Conservation (phyloP, 2,888 invertebrate genomes). For the Machimus rusticus region DNA sequence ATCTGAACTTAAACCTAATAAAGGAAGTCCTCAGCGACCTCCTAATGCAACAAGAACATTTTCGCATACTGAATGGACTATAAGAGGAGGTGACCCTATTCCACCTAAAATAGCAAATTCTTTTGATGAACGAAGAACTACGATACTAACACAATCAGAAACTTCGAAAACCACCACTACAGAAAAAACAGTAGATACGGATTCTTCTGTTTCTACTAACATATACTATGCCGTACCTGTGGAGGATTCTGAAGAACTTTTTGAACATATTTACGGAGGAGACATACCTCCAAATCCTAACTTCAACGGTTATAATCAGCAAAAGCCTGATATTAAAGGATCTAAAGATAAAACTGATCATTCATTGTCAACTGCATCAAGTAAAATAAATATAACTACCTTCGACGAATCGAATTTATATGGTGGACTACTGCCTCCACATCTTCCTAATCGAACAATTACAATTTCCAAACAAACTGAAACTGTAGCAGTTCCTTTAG, state of each 20-base stretch:
- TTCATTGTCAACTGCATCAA: background rate
- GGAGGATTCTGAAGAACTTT: slow-evolving; percentile 28
- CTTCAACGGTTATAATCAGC: background rate
- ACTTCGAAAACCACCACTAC: background rate
- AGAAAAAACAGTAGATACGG: background rate
- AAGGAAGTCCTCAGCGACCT: background rate
- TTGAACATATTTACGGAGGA: slow-evolving; percentile 48
- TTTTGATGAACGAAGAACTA: background rate
- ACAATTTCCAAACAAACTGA: background rate
- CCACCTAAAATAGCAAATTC: background rate
- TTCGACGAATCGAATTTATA: slow-evolving; percentile 47
- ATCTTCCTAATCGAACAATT: slow-evolving; percentile 36
- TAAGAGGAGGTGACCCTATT: background rate
- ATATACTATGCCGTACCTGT: slow-evolving; percentile 55
- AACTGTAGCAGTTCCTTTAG: background rate
- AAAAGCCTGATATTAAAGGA: background rate
- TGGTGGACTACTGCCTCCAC: slow-evolving; percentile 49
- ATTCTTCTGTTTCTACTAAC: background rate
- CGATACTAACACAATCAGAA: background rate
- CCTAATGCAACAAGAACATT: background rate
- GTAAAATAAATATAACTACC: background rate
- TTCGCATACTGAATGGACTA: background rate
- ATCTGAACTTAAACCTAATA: background rate
- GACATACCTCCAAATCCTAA: slow-evolving; percentile 26
- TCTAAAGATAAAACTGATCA: background rate